These are phyloP conservation scores for Uria aalge DNA, from an alignment of 2,113 vertebrate species.

Conservation along the genomic window DNA sequence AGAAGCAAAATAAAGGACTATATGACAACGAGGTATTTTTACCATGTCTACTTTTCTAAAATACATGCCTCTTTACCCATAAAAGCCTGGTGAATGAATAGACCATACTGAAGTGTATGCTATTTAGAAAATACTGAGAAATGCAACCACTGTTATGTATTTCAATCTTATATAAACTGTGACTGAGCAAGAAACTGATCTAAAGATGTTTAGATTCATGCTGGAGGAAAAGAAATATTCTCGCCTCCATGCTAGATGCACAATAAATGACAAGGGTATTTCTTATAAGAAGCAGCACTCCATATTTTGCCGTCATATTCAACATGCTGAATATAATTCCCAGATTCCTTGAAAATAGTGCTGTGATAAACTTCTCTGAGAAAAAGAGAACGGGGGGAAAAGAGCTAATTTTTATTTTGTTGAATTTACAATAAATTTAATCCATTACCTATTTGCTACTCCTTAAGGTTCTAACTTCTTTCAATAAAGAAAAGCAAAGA, in stretches of 20 bases:
- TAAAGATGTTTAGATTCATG: background rate
- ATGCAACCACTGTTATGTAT: background rate
- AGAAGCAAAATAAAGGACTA: background rate
- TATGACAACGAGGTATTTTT: background rate
- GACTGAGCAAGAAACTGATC: background rate
- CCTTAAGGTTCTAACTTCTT: background rate
- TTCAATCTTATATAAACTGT: background rate
- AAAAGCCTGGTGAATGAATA: background rate
- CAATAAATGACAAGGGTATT: background rate
- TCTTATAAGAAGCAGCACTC: background rate
- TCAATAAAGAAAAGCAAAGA: background rate
- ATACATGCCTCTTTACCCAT: background rate
- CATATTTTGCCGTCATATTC: background rate
- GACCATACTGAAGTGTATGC: background rate
- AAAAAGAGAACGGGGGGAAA: accelerated
- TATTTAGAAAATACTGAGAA: background rate
- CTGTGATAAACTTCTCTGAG: background rate
- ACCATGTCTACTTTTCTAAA: background rate
- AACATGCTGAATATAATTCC: background rate
- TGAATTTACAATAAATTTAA: background rate
- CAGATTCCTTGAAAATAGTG: background rate
- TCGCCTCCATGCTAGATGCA: background rate
- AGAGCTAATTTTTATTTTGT: background rate
- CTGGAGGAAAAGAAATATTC: background rate
- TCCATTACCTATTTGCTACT: background rate